Evolutionary conservation across 53 echinoderm and acorn worm genomes (phyloP).

Genomic region (Pentamera pediparva): DNA sequence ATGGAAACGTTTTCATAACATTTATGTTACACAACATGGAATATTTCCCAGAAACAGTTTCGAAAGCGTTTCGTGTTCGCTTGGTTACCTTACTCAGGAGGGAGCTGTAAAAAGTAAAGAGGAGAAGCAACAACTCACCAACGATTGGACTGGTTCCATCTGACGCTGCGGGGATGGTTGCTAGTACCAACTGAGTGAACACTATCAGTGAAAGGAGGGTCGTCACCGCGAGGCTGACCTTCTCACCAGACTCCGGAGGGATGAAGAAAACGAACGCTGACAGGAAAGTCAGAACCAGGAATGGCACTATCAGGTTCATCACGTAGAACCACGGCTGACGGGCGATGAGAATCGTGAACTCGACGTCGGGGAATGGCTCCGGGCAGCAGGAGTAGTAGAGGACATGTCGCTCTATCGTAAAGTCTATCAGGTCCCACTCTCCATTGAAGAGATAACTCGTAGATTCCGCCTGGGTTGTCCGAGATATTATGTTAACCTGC

Average conservation of each 20-base stretch:
- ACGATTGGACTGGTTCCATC: constrained; percentile 74
- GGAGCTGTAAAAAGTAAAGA: too few species aligned
- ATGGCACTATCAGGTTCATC: constrained; percentile 75
- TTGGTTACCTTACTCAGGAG: too few species aligned
- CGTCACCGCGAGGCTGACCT: constrained; percentile 83
- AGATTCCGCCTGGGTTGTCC: constrained; percentile 37
- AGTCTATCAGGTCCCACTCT: constrained; percentile 66
- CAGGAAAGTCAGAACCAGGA: constrained; percentile 60
- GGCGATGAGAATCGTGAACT: constrained; percentile 59
- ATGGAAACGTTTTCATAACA: too few species aligned
- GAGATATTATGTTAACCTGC: constrained; percentile 43
- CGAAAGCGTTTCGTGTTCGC: too few species aligned
- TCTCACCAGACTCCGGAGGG: constrained; percentile 88
- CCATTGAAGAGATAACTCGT: constrained; percentile 60
- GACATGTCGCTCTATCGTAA: constrained; percentile 39
- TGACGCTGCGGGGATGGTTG: constrained; percentile 77
- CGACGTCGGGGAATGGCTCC: constrained; percentile 59
- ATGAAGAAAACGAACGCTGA: constrained; percentile 74
- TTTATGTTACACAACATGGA: too few species aligned
- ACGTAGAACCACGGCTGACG: constrained; percentile 78
- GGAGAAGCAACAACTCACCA: too few species aligned
- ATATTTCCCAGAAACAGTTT: too few species aligned
- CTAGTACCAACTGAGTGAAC: constrained; percentile 73
- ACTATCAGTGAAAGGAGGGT: constrained; percentile 83
- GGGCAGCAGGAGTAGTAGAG: constrained; percentile 56